Base-by-base conservation (phyloP, 2,797 vertebrate species). In the Merluccius polli region DNA sequence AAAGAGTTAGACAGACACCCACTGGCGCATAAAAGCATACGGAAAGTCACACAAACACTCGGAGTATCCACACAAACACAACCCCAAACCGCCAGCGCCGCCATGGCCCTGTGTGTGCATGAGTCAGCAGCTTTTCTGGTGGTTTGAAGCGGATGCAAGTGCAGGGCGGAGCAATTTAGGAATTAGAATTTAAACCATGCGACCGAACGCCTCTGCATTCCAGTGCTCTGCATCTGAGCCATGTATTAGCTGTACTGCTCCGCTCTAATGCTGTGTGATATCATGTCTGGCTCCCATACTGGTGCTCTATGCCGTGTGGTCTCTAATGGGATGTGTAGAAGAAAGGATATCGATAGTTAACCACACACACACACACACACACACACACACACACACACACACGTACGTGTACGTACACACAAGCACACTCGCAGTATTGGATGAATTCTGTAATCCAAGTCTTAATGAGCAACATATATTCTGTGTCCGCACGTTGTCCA, bases 341-440 rank as follows among this genome's bases (percentile, higher is more conserved):
- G 59, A 63, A 27, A 63, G 59, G 59, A 63, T 27, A 27, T 11
- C 59, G 59, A 27, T 63, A 63, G 59, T 63, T 27, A 24, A 59
- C 63, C 41, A 78, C 63, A 69, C 70, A 27, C 70, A 29, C 35
- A 48, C 38, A 30, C 27, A 31, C 27, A 78, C 76, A 79, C n/a
- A 38, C 70, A 38, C 10, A 71, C 69, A 81, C 72, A 73, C 18
- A 78, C 72, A 73, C 75, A 69, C 73, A 80, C 82, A 79, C 72
- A 80, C 27, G 59, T 10, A 36, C 73, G 4, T 18, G 7, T 33
- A 48, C 13, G 38, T 41, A 31, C 36, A 73, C 41, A 52, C 74
- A 38, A 12, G 7, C 48, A 15, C 48, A n/a, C 48, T 52, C 48
- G 10, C 7, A 9, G 48, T 24, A 7, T 59, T 52, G 48, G 21